Evolutionary conservation across 2,113 vertebrate genomes (phyloP).

Genomic region (Fukomys damarensis): DNA sequence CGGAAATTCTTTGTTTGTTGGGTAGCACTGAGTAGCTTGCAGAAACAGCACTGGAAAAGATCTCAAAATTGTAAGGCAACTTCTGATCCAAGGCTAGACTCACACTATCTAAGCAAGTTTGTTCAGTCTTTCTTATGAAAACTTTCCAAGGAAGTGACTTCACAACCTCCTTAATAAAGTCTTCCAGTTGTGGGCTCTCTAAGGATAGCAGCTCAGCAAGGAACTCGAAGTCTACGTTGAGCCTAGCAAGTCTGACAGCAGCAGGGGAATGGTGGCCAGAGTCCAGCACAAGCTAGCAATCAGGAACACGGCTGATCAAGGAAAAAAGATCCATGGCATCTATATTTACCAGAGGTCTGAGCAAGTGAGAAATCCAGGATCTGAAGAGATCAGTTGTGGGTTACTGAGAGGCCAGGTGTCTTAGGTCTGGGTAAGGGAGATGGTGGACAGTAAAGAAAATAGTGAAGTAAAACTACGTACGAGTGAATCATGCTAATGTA

Average conservation of each 20-base stretch:
- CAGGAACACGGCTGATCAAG: background rate
- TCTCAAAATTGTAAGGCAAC: background rate
- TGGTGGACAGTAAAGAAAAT: background rate
- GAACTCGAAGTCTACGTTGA: slow-evolving; percentile 35
- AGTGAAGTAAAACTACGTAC: background rate
- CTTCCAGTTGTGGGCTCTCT: background rate
- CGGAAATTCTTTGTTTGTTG: background rate
- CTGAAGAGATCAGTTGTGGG: background rate
- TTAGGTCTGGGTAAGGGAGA: background rate
- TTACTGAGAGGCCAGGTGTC: background rate
- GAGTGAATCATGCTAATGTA: background rate
- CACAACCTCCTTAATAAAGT: slow-evolving; percentile 51
- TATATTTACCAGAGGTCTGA: background rate
- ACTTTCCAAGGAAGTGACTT: slow-evolving; percentile 79
- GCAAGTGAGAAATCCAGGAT: background rate
- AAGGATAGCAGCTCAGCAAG: background rate
- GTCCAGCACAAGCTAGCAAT: background rate
- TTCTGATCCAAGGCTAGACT: slow-evolving; percentile 17
- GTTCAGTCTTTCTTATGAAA: slow-evolving; percentile 74
- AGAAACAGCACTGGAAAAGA: background rate
- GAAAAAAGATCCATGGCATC: background rate
- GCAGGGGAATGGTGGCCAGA: background rate
- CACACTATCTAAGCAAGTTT: slow-evolving; percentile 60
- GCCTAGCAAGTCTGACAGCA: background rate
- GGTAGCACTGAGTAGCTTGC: background rate